Evolutionary conservation across 2,888 invertebrate genomes (phyloP).

Genomic region (Drosophila nr. perissopoda): DNA sequence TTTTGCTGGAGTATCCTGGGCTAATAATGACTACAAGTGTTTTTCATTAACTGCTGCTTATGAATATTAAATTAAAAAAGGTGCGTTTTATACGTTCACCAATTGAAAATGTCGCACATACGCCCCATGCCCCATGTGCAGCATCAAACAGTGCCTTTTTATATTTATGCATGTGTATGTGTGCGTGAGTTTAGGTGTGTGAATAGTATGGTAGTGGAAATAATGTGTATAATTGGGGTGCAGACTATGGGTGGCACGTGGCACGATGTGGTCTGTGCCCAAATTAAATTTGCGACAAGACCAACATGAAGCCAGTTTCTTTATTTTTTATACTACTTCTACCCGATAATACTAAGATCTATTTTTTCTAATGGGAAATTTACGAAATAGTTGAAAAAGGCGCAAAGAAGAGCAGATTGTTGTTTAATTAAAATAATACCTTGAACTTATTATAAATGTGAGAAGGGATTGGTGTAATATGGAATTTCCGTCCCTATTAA

Average conservation of each 20-base stretch:
- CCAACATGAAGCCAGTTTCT: conserved; percentile 51
- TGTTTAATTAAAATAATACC: background rate
- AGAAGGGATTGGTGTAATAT: no score
- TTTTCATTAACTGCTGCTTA: conserved; percentile 78
- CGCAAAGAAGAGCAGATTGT: background rate
- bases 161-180: background rate
- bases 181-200: background rate
- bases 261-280: conserved; percentile 32
- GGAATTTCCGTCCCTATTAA: no score
- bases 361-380: background rate
- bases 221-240: conserved; percentile 37
- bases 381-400: background rate
- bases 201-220: conserved; percentile 8
- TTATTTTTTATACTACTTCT: background rate
- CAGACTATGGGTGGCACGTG: conserved; percentile 9
- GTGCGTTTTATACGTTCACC: conserved; percentile 26
- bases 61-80: conserved; percentile 79
- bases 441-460: no score
- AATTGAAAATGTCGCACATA: conserved; percentile 49
- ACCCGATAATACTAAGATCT: no score
- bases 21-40: conserved; percentile 66
- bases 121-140: conserved; percentile 26
- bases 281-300: conserved; percentile 61
- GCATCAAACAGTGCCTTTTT: conserved; percentile 18
- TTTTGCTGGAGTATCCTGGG: background rate